Evolutionary conservation across 2,113 vertebrate genomes (phyloP).

Genomic region (Diglossa brunneiventris): DNA sequence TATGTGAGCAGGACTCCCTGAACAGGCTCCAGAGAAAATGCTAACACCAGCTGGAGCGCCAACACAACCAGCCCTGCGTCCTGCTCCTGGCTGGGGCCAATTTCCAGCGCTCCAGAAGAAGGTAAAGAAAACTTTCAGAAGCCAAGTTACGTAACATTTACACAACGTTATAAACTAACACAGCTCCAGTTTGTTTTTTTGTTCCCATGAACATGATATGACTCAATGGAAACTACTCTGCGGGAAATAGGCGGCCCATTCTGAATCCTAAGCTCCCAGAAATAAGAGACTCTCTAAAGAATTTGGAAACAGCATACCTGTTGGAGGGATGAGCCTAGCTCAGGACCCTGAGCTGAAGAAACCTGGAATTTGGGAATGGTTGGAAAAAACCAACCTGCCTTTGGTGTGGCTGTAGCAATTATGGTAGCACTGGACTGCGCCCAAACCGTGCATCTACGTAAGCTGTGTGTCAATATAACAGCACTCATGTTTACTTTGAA

Average conservation of each 20-base stretch:
- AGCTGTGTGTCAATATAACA: background rate
- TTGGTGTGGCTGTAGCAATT: background rate
- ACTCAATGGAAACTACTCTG: constrained; percentile 50
- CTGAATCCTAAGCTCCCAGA: constrained; percentile 12
- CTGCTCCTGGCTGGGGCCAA: background rate
- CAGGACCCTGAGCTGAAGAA: background rate
- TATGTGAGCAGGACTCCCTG: background rate
- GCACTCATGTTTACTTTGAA: background rate
- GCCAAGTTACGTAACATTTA: constrained; percentile 57
- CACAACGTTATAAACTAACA: constrained; percentile 43
- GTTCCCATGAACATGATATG: constrained; percentile 57
- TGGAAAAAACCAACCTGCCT: background rate
- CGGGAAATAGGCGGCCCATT: background rate
- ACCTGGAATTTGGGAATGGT: background rate
- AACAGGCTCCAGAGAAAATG: constrained; percentile 26
- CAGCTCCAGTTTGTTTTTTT: constrained; percentile 33
- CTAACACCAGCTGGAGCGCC: background rate
- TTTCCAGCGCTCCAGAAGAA: constrained; percentile 28
- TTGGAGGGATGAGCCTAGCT: background rate
- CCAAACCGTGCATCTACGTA: background rate
- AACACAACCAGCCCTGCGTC: background rate
- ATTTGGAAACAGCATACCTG: background rate
- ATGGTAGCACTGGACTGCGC: background rate
- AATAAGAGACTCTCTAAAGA: background rate
- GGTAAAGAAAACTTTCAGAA: constrained; percentile 53